Evolutionary conservation across 2,797 vertebrate species (phyloP).

Genomic region (Ctenosaura bakeri): DNA sequence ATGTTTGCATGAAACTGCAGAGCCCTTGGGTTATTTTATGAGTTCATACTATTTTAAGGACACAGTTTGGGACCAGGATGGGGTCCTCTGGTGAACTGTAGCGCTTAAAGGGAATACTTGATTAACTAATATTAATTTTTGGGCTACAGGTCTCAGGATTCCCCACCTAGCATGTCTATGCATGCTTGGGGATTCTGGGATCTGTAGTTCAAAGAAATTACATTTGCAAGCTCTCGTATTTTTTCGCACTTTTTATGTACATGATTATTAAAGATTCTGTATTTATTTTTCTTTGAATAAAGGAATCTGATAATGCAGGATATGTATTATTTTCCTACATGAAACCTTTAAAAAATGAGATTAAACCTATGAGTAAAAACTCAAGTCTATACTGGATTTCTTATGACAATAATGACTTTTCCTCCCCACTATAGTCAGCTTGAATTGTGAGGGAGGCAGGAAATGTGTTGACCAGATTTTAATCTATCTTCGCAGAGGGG

Average conservation of each 20-base stretch:
- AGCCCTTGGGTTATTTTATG: not conserved
- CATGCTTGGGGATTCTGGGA: too few species aligned
- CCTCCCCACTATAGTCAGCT: constrained; percentile 17
- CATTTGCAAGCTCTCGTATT: not conserved
- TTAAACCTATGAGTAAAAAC: not conserved
- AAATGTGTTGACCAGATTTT: constrained; percentile 55
- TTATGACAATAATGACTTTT: constrained; percentile 46
- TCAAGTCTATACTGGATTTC: constrained; percentile 20
- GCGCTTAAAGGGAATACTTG: too few species aligned
- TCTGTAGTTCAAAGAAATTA: too few species aligned
- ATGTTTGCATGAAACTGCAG: not conserved
- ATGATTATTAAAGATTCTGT: not conserved
- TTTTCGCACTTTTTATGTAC: not conserved
- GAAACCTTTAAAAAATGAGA: not conserved
- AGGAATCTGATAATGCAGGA: not conserved
- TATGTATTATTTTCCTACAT: not conserved
- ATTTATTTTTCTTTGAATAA: not conserved
- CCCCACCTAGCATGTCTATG: too few species aligned
- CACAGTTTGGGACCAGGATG: too few species aligned
- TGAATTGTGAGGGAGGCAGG: constrained; percentile 33
- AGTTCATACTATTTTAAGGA: not conserved
- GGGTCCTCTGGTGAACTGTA: accelerated
- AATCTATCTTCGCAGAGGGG: constrained; percentile 39
- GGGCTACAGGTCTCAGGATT: too few species aligned
- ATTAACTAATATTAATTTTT: too few species aligned